A percentile compares a stretch with the other conserved stretches of the same genome.
phyloP scores from a whole-genome alignment of 2,113 vertebrate species.

The Chaenogobius annularis region DNA sequence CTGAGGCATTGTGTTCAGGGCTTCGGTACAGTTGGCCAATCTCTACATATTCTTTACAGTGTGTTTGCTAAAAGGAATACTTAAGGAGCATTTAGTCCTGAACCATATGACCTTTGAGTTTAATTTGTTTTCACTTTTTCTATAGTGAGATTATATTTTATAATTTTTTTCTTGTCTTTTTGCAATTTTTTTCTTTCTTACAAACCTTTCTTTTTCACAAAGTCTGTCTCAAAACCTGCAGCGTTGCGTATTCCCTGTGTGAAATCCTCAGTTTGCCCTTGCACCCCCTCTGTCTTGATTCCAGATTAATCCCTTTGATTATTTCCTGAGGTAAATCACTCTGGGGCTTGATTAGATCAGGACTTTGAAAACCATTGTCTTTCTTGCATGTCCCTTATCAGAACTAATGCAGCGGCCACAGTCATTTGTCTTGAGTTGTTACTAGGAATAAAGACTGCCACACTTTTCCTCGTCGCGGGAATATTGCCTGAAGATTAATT shows the following conservation, averaged over 20 bases:
- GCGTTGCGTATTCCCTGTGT: conserved; percentile 85
- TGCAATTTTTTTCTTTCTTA: background rate
- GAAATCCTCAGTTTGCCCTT: conserved; percentile 80
- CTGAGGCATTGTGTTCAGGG: conserved; percentile 75
- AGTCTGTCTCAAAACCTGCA: background rate
- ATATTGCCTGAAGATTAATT: conserved; percentile 87
- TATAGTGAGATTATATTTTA: background rate
- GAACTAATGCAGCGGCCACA: conserved; percentile 70
- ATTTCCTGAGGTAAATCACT: conserved; percentile 89
- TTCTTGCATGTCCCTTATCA: conserved; percentile 83
- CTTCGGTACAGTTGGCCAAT: conserved; percentile 73
- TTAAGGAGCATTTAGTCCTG: background rate
- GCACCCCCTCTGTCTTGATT: conserved; percentile 70
- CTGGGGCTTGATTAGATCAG: conserved; percentile 89
- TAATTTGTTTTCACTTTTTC: background rate
- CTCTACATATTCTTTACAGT: conserved; percentile 51
- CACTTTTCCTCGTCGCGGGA: conserved; percentile 78
- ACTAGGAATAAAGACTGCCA: conserved; percentile 84
- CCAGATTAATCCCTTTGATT: conserved; percentile 91
- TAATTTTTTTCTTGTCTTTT: background rate
- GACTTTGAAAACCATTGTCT: conserved; percentile 87
- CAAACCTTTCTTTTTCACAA: background rate
- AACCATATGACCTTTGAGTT: background rate
- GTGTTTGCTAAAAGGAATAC: conserved; percentile 34
- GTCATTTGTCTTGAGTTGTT: conserved; percentile 91